Evolutionary conservation across 2,113 vertebrate genomes (phyloP).

Genomic region (Tychaedon coryphoeus): DNA sequence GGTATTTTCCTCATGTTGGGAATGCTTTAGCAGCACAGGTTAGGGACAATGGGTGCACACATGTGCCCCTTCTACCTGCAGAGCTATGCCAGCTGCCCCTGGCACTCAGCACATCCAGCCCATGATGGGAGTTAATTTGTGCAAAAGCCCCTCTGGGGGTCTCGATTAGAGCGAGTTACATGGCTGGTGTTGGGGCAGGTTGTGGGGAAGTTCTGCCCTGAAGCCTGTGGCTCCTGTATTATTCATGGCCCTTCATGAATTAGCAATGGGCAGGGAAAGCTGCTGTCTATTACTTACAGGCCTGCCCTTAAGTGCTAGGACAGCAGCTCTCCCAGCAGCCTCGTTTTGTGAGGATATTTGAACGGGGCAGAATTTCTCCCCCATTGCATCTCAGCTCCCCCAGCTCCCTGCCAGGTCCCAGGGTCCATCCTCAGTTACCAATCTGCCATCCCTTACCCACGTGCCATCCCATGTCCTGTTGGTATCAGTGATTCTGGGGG

Average conservation of each 20-base stretch:
- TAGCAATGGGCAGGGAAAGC: conserved; percentile 40
- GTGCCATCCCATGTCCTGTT: neutral
- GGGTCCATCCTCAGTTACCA: neutral
- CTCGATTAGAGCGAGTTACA: conserved; percentile 6
- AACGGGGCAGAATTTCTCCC: neutral
- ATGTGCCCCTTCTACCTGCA: accelerated
- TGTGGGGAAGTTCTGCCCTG: conserved; percentile 33
- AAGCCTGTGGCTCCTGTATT: conserved; percentile 45
- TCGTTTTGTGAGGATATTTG: neutral
- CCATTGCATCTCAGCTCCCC: neutral
- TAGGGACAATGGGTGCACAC: neutral
- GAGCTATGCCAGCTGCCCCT: neutral
- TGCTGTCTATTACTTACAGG: conserved; percentile 17
- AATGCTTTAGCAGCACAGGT: neutral
- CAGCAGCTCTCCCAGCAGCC: neutral
- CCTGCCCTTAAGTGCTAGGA: neutral
- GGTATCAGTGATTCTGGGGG: neutral
- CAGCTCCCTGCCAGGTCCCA: neutral
- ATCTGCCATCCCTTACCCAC: accelerated
- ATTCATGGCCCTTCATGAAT: conserved; percentile 64
- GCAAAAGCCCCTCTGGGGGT: conserved; percentile 35
- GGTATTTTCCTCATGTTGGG: accelerated
- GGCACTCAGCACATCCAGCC: neutral
- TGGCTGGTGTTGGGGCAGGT: conserved; percentile 37
- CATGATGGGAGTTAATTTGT: conserved; percentile 52